A percentile compares a stretch with the other conserved stretches of the same genome.
Evolutionary conservation across 2,113 vertebrate genomes (phyloP).

Genomic region (Garra rufa): DNA sequence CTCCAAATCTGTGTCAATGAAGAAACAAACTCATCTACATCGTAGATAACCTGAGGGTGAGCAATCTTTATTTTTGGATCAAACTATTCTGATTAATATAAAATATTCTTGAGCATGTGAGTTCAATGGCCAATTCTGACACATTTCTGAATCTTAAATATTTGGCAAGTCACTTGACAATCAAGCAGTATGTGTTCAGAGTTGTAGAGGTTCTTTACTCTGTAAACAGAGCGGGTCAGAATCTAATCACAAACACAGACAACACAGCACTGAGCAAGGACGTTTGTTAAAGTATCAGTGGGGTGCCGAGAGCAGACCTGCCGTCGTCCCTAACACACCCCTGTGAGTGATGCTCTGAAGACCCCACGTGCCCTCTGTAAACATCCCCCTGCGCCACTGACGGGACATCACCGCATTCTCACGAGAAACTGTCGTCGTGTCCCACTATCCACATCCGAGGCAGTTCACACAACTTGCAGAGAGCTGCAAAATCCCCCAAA

Average conservation of each 20-base stretch:
- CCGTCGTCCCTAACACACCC: constrained; percentile 26
- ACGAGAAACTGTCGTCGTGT: constrained; percentile 77
- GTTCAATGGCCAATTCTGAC: neutral
- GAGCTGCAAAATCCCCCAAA: constrained; percentile 70
- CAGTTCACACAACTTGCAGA: constrained; percentile 66
- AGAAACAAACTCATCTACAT: too few species aligned
- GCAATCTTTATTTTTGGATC: too few species aligned
- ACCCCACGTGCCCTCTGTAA: constrained; percentile 38
- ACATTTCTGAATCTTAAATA: neutral
- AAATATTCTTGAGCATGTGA: neutral
- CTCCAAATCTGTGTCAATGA: neutral
- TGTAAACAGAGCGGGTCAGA: constrained; percentile 31
- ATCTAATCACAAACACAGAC: constrained; percentile 41
- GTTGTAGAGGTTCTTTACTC: constrained; percentile 11
- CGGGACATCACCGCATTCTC: constrained; percentile 74
- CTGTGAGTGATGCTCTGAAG: constrained; percentile 32
- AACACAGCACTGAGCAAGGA: neutral
- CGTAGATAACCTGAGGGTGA: too few species aligned
- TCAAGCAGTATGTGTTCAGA: constrained; percentile 5
- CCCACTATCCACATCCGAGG: constrained; percentile 61
- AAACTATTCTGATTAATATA: neutral
- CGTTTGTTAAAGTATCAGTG: constrained; percentile 32
- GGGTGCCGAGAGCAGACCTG: constrained; percentile 12
- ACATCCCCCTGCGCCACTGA: constrained; percentile 1
- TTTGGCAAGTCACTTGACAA: constrained; percentile 10